Evolutionary conservation across 2,888 invertebrate species (phyloP), one percentile per base, ranked within the genome.

Genomic region (Pseudoips prasinana): DNA sequence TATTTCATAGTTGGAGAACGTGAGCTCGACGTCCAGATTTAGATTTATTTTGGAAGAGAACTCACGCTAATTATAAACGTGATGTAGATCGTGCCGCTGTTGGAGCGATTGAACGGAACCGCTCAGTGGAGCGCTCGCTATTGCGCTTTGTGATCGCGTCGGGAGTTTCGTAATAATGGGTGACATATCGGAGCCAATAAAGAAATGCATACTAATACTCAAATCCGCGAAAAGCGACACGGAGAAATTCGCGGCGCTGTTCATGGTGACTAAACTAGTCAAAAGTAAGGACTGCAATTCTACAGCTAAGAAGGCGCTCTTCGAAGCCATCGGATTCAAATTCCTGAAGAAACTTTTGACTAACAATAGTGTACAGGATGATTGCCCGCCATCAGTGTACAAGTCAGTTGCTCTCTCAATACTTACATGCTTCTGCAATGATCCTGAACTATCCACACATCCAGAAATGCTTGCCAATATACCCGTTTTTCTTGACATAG

Each of bases 371-470:
- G 92, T 95, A 10, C 95, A 96, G 27, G 94, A 94, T 53, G 97
- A 96, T 66, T 97, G 97, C 65, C 96, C 96, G 2, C 94, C 96
- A 0, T 91, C 94, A 37, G 94, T 97, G 20, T 98, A 96, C 88
- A 97, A 96, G 83, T 96, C 96, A 6, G 94, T 98, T 25, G 97
- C 97, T 0, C 82, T 98, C 22, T 96, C 95, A 4, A 93, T 98
- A 35, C 89, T 98, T 20, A 95, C 96, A 0, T 94, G 94, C 36
- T 96, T 98, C 81, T 96, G 96, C 65, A 92, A 92, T 58, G 95
- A 95, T 70, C 91, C 94, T 51, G 94, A 94, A 64, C 75, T 97
- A 41, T 95, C 95, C 9, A 92, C 93, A 17, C 94, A 95, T 69
- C 93, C 94, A 17, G 95, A 96, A 62, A 94, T 96, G 92, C 90